Evolutionary conservation across 2,797 vertebrate genomes (phyloP).

Genomic region (Spatula versicolor): DNA sequence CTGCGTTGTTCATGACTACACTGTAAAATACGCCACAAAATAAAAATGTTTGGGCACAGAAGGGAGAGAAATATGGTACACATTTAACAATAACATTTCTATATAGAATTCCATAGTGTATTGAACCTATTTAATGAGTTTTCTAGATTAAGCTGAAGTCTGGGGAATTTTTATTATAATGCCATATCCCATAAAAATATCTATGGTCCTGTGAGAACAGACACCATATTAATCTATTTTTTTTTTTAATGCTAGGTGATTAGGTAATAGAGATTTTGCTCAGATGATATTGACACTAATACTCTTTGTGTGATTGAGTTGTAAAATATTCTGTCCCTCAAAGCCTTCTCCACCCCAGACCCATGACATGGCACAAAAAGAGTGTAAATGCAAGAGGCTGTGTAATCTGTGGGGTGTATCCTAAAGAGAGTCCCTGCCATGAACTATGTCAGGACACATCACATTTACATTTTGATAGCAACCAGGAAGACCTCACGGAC

Average conservation of each 20-base stretch:
- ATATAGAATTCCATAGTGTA: slow-evolving; percentile 55
- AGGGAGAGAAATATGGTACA: slow-evolving; percentile 11
- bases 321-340: neutral
- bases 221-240: slow-evolving; percentile 40
- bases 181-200: slow-evolving; percentile 57
- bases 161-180: slow-evolving; percentile 67
- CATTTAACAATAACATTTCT: slow-evolving; percentile 43
- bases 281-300: slow-evolving; percentile 25
- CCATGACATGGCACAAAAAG: accelerated
- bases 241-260: neutral
- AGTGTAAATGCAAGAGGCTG: neutral
- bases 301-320: neutral
- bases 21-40: neutral
- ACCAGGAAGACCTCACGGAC: neutral
- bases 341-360: neutral
- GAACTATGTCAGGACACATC: accelerated
- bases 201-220: slow-evolving; percentile 48
- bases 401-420: accelerated
- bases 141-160: slow-evolving; percentile 66
- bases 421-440: accelerated
- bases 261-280: slow-evolving; percentile 20
- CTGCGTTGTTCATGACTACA: neutral
- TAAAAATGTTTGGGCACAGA: neutral
- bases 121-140: slow-evolving; percentile 67
- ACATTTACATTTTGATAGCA: too few species aligned